Base-by-base conservation (phyloP, 2,797 vertebrate species). In the Myotis planiceps region DNA sequence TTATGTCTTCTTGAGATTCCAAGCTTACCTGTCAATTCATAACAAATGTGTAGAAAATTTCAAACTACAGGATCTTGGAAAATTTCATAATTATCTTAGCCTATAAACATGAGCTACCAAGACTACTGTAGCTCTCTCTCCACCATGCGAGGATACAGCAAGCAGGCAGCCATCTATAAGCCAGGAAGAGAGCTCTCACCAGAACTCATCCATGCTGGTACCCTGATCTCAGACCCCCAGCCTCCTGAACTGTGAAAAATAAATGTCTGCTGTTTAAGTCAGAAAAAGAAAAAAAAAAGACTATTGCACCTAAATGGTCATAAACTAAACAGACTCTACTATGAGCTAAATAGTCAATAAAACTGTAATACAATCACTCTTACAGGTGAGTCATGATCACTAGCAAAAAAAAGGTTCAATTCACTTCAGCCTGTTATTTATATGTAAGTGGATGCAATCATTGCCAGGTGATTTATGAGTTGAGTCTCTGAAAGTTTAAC, bases 401-500 rank as follows among this genome's bases (percentile, higher is more conserved):
- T 32, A 96, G 37, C 29, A 96, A 69, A 45, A n/a, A 34, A 72
- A 49, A 75, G 55, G 55, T 90, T 39, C n/a, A 88, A 27, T 58
- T 96, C 63, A 90, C 90, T 78, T 94, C 10, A 39, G 53, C 71
- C 79, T 81, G 21, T 94, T 90, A 75, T 25, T 92, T 65, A 82
- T 16, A 65, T 3, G 10, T 74, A 93, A 96, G 63, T 75, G 49
- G 68, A 76, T 66, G 14, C 15, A 88, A 78, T 94, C 72, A 79
- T 45, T 63, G 80, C 66, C 47, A 80, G 39, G 29, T 94, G 92
- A 94, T 95, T 95, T 96, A 96, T 78, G 37, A 51, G 72, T 45
- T 66, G 45, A 65, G 68, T 86, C 80, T 90, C 88, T 94, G 71
- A 60, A 92, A 92, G 75, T 85, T 90, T 84, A 93, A 96, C 51